These are phyloP conservation scores for Aspidiotus destructor DNA, from an alignment of 2,888 invertebrate species.

Conservation along the genomic window DNA sequence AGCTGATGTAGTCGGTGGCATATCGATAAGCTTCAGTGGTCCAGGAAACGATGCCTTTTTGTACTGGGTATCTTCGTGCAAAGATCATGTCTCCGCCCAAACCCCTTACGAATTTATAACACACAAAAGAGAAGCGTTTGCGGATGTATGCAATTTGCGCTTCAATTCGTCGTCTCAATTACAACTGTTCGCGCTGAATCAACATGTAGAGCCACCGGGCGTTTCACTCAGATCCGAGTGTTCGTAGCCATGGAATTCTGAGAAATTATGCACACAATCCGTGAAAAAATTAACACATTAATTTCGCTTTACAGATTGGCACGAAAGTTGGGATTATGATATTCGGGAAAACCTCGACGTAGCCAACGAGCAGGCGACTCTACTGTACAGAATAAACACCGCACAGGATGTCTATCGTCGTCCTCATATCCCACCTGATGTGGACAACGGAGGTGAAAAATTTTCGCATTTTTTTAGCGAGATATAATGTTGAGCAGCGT, in stretches of 20 bases:
- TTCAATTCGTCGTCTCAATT: conserved; percentile 60
- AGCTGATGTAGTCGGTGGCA: conserved; percentile 49
- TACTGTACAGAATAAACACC: not conserved
- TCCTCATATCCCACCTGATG: not conserved
- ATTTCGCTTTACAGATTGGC: not conserved
- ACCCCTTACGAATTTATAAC: conserved; percentile 6
- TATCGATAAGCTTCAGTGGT: conserved; percentile 50
- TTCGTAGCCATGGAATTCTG: conserved; percentile 39
- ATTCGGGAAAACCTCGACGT: conserved; percentile 5
- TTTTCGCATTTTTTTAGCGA: too few species aligned
- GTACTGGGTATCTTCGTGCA: conserved; percentile 65
- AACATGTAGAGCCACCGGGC: conserved; percentile 61
- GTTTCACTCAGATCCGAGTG: conserved; percentile 61
- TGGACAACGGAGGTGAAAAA: not conserved
- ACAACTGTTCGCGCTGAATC: conserved; percentile 56
- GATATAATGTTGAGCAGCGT: too few species aligned
- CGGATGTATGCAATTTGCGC: conserved; percentile 57
- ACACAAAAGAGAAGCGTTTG: conserved; percentile 36
- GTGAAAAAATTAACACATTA: not conserved
- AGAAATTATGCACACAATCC: not conserved
- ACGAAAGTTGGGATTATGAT: conserved; percentile 6
- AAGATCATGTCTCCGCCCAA: conserved; percentile 9
- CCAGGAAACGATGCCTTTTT: conserved; percentile 66
- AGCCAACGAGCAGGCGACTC: not conserved
- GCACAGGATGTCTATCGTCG: not conserved